Conservation (phyloP, 2,113 vertebrate species). For the Myanophis thanlyinensis region DNA sequence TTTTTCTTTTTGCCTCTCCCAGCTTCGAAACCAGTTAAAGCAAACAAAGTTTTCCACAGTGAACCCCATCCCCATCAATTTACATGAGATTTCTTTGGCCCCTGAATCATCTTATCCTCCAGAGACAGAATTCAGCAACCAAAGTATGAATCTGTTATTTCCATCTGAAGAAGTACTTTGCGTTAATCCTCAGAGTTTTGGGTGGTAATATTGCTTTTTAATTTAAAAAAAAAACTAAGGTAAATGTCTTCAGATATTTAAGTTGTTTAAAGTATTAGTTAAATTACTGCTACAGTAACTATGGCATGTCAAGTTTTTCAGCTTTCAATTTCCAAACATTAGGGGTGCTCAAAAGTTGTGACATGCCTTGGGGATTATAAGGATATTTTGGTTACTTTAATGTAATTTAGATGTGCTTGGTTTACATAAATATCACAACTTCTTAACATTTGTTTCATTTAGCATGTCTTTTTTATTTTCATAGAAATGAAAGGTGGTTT, state of each 20-base stretch:
- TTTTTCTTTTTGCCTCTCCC: slow-evolving; percentile 28
- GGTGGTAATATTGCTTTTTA: not conserved
- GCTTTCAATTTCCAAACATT: no score
- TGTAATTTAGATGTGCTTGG: no score
- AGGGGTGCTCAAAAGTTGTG: no score
- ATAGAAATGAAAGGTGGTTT: not conserved
- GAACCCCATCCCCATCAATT: slow-evolving; percentile 43
- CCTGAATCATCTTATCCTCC: slow-evolving; percentile 60
- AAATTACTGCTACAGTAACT: not conserved
- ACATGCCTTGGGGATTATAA: no score
- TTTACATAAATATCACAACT: no score
- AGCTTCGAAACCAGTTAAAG: slow-evolving; percentile 72
- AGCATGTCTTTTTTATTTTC: not conserved
- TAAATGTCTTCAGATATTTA: not conserved
- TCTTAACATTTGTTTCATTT: not conserved
- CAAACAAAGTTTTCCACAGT: slow-evolving; percentile 61
- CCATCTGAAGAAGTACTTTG: accelerated
- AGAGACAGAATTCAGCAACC: slow-evolving; percentile 68
- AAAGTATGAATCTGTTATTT: slow-evolving; percentile 66
- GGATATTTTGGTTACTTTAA: no score
- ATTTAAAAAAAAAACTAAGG: not conserved
- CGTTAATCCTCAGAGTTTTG: not conserved
- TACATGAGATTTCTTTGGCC: slow-evolving; percentile 61
- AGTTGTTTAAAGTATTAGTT: not conserved
- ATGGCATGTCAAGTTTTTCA: no score